A percentile compares a stretch with the other conserved stretches of the same genome.
Evolutionary conservation across 1,140 invertebrate genomes (phyloP).

Genomic region (Magallana ariakensis): DNA sequence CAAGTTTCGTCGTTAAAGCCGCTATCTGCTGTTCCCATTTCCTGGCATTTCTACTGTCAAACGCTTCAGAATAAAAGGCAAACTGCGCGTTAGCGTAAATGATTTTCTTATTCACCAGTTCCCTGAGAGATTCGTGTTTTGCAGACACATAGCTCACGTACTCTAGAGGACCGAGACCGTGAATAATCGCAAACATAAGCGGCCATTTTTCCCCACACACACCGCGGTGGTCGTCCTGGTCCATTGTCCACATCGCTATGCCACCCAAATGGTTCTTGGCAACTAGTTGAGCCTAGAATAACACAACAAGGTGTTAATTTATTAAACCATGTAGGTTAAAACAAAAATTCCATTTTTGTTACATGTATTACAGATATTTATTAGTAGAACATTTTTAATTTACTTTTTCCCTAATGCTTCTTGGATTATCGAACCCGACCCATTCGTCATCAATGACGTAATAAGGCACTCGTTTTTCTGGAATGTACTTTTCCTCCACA

Average conservation of each 20-base stretch:
- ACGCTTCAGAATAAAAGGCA: neutral
- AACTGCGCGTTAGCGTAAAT: neutral
- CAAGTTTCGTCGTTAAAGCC: neutral
- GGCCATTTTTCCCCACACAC: slow-evolving; percentile 48
- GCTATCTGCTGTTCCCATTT: neutral
- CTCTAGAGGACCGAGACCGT: slow-evolving; percentile 41
- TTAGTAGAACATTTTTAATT: neutral
- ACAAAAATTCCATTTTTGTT: too few species aligned
- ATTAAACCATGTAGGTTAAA: too few species aligned
- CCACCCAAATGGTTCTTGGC: slow-evolving; percentile 49
- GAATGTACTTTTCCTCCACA: slow-evolving; percentile 22
- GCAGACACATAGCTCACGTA: slow-evolving; percentile 37
- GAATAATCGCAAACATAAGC: slow-evolving; percentile 46
- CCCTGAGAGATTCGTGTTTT: slow-evolving; percentile 38
- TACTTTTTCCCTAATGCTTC: slow-evolving; percentile 88
- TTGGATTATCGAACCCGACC: slow-evolving; percentile 92
- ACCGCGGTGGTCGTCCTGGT: slow-evolving; percentile 51
- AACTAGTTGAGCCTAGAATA: slow-evolving; percentile 47
- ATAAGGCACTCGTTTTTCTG: slow-evolving; percentile 83
- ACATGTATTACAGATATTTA: too few species aligned
- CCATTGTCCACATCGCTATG: slow-evolving; percentile 48
- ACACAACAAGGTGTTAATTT: too few species aligned
- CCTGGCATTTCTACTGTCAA: neutral
- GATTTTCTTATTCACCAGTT: slow-evolving; percentile 33
- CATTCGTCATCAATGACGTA: slow-evolving; percentile 89